Evolutionary conservation across 2,797 vertebrate species (phyloP).

Genomic region (Dipus sagitta): DNA sequence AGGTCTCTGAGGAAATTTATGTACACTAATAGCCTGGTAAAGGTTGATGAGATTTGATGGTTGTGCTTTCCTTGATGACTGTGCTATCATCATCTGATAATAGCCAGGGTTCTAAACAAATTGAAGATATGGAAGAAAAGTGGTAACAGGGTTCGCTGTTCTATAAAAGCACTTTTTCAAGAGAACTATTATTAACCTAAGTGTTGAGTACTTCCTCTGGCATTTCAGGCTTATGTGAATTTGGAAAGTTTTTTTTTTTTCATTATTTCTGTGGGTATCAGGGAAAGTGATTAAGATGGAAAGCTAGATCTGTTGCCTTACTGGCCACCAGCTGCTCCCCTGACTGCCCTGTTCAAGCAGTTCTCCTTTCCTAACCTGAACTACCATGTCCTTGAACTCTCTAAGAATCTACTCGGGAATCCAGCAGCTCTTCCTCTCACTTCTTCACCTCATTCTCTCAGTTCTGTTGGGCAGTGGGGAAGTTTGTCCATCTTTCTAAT

Average conservation of each 20-base stretch:
- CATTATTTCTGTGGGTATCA: background rate
- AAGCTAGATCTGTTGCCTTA: background rate
- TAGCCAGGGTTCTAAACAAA: constrained; percentile 59
- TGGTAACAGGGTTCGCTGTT: background rate
- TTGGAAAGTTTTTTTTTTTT: constrained; percentile 31
- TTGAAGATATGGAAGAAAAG: background rate
- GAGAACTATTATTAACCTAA: background rate
- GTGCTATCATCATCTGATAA: constrained; percentile 24
- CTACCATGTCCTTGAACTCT: background rate
- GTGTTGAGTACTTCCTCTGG: background rate
- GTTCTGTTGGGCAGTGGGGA: background rate
- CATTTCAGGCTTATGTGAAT: constrained; percentile 27
- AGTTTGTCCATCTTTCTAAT: background rate
- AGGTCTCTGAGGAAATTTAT: constrained; percentile 38
- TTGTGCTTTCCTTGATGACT: background rate
- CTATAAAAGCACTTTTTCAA: constrained; percentile 1
- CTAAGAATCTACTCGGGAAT: background rate
- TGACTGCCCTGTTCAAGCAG: background rate
- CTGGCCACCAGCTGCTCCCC: background rate
- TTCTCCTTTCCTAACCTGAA: constrained; percentile 19
- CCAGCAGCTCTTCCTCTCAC: background rate
- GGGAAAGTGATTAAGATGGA: constrained; percentile 42
- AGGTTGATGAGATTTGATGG: background rate
- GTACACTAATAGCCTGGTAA: background rate
- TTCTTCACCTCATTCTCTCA: background rate